Base-by-base conservation (phyloP, 1,140 invertebrate genomes). In the Drosophila erecta region DNA sequence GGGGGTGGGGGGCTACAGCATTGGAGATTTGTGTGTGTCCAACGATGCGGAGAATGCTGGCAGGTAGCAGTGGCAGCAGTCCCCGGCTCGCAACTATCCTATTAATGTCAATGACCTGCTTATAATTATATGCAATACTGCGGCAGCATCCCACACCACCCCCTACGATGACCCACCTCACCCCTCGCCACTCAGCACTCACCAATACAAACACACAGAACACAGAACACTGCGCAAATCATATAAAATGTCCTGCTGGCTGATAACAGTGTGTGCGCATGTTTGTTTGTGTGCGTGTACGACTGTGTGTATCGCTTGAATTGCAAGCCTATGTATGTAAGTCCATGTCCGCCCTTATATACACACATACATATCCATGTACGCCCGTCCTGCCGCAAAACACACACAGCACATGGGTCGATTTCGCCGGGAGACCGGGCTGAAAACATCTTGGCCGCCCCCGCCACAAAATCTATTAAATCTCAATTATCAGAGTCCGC, bases 81-180 rank as follows among this genome's bases (percentile, higher is more conserved):
- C 51, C 65, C 35, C 24, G n/a, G 14, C 38, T 55, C 20, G 41
- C 64, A 24, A 40, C 66, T 49, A 43, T 55, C 57, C 56, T 61
- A 78, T 83, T 69, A 84, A 89, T 84, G 84, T 89, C 84, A 89
- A 90, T 90, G 84, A 89, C 84, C 84, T 89, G 84, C 60, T 80
- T 90, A 89, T 90, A 84, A 89, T 90, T 90, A 90, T 89, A 89
- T 87, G 80, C 85, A 90, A 90, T 71, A 87, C 60, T 69, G 59
- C 55, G 51, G 56, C 81, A 75, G 55, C 76, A 69, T 46, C 69
- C 77, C 57, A 69, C 60, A 80, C 54, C 47, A 20, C 47, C 76
- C 61, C 60, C 40, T 37, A 0, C 4, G 24, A 22, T 22, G 22
- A 15, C 38, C 33, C 17, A 55, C 30, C 35, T 30, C 44, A 30